Conservation (phyloP, 2,888 invertebrate species). For the Agapostemon virescens region DNA sequence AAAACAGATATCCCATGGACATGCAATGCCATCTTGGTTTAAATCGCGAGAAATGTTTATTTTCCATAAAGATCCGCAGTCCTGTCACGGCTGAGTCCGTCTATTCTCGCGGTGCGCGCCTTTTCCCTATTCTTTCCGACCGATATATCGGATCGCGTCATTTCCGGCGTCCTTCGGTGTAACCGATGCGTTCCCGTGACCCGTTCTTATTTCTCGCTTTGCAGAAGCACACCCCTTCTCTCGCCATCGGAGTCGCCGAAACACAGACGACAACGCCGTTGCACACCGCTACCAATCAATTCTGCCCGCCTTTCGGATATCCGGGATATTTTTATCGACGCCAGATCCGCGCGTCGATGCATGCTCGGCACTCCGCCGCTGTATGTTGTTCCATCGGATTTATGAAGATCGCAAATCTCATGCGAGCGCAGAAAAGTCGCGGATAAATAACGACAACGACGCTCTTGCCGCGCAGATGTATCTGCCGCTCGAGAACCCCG, state of each 20-base stretch:
- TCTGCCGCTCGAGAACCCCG: conserved; percentile 7
- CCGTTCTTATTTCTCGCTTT: conserved; percentile 22
- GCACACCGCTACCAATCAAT: conserved; percentile 30
- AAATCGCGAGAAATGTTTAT: no score
- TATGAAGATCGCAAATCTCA: conserved; percentile 43
- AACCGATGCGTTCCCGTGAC: not conserved
- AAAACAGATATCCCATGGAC: no score
- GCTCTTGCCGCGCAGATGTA: not conserved
- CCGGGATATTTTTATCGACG: conserved; percentile 33
- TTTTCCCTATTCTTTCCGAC: conserved; percentile 23
- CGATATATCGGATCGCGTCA: conserved; percentile 17
- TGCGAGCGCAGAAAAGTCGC: conserved; percentile 15
- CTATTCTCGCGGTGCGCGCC: no score
- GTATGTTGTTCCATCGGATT: conserved; percentile 35
- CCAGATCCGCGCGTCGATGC: not conserved
- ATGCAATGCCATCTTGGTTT: no score
- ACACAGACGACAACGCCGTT: conserved; percentile 42
- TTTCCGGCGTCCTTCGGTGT: conserved; percentile 5
- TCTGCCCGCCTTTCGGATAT: conserved; percentile 16
- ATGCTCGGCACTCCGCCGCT: not conserved
- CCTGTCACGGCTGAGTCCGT: no score
- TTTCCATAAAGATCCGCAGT: no score
- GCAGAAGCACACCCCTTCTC: not conserved
- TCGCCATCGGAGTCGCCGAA: conserved; percentile 29
- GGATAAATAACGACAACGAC: conserved; percentile 17